Base-by-base conservation (phyloP, 2,113 vertebrate species). In the Diadophis punctatus region DNA sequence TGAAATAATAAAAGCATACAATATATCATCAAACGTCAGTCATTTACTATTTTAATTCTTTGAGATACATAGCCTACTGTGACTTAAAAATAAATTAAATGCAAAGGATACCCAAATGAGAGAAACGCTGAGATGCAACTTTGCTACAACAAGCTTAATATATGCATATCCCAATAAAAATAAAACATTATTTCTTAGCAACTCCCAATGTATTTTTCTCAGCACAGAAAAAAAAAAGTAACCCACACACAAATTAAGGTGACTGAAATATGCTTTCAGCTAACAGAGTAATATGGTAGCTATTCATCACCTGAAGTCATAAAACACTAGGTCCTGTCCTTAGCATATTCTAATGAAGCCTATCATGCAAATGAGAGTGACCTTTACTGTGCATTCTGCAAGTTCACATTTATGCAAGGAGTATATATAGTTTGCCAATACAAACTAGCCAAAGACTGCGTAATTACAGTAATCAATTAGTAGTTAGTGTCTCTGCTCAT, bases 281-380 rank as follows among this genome's bases (percentile, higher is more conserved):
- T 95, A 97, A 97, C 98, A 98, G 97, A 97, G 97, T 97, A 97
- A 98, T 97, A 97, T 96, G 94, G 98, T 97, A 98, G 99, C 98
- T 98, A 99, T 99, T 99, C 98, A 99, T 99, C 99, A 99, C 98
- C 96, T 98, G 98, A 97, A 98, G 98, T 98, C 98, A 98, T 98
- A 98, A 98, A 98, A 98, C 98, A 97, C 98, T 98, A 97, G 97
- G 98, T 98, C 98, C 94, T 97, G 98, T 99, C 98, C 98, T 99
- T 98, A 99, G 98, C 98, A 99, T 99, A 99, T 98, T 99, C 98
- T 99, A 99, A 99, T 99, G 98, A 99, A 99, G 98, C 98, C 98
- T 98, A 98, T 98, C 98, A 99, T 99, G 99, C 98, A 99, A 99
- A 99, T 99, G 98, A 99, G 98, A 97, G 97, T 98, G 98, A 98